These are phyloP conservation scores for Trachurus trachurus DNA, from an alignment of 2,797 vertebrate genomes.

Conservation along the genomic window DNA sequence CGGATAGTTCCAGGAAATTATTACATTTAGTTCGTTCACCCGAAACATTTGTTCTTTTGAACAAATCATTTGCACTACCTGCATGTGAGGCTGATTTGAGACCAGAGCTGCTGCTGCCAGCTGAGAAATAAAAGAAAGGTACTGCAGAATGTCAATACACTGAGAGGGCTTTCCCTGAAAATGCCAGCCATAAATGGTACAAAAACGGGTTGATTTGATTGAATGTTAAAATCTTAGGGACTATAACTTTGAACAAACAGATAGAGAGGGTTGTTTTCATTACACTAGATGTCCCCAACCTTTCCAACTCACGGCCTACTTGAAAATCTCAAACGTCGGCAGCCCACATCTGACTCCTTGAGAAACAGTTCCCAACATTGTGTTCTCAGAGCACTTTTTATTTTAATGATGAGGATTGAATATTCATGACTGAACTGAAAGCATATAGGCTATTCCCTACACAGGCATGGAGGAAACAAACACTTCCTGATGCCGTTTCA, in stretches of 20 bases:
- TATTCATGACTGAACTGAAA: not conserved
- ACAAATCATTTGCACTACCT: not conserved
- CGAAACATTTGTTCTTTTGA: too few relatives aligned
- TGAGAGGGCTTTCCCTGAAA: not conserved
- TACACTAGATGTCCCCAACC: not conserved
- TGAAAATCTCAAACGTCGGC: not conserved
- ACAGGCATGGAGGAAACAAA: too few relatives aligned
- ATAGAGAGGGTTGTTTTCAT: not conserved
- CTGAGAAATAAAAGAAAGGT: not conserved
- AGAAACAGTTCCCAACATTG: too few relatives aligned
- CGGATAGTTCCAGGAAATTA: too few relatives aligned
- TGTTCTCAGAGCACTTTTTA: too few relatives aligned
- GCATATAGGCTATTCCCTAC: too few relatives aligned
- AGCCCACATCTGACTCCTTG: not conserved
- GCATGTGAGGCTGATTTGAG: not conserved
- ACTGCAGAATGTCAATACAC: not conserved
- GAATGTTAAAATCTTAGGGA: not conserved
- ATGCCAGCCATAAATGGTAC: not conserved
- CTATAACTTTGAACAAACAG: not conserved
- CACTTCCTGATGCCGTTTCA: too few relatives aligned
- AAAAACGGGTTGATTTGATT: not conserved
- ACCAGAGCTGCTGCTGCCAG: not conserved
- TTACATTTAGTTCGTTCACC: too few relatives aligned
- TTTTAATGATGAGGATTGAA: not conserved
- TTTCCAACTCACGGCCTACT: not conserved